Evolutionary conservation across 2,797 vertebrate species (phyloP).

Genomic region (Crypturellus tataupa): DNA sequence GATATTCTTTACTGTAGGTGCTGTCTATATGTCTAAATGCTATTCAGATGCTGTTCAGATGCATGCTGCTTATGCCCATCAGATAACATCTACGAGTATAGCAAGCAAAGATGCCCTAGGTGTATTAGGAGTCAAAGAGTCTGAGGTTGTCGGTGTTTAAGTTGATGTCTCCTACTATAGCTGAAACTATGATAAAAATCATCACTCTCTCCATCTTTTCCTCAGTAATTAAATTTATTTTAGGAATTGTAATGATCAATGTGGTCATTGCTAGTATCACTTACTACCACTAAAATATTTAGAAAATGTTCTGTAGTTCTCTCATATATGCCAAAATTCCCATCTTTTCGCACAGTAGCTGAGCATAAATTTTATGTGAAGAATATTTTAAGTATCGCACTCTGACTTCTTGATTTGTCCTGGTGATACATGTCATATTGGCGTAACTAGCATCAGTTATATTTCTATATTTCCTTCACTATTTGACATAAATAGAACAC

Average conservation of each 20-base stretch:
- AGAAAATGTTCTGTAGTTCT: neutral
- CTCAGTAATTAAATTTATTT: neutral
- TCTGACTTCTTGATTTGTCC: neutral
- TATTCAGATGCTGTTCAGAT: neutral
- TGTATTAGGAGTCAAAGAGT: neutral
- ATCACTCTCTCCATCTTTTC: neutral
- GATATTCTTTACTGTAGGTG: neutral
- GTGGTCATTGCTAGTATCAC: neutral
- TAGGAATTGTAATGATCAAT: neutral
- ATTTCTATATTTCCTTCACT: neutral
- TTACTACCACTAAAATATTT: neutral
- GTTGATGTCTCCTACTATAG: neutral
- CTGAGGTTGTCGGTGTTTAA: neutral
- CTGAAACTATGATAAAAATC: neutral
- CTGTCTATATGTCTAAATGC: neutral
- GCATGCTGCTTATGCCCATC: neutral
- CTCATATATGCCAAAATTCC: neutral
- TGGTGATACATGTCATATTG: neutral
- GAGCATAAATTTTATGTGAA: neutral
- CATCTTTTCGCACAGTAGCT: neutral
- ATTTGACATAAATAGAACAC: neutral
- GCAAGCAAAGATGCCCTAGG: neutral
- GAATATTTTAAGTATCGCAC: neutral
- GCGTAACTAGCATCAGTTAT: neutral
- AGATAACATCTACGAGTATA: neutral